Base-by-base conservation (phyloP, 2,113 vertebrate genomes). In the Vulpes lagopus region DNA sequence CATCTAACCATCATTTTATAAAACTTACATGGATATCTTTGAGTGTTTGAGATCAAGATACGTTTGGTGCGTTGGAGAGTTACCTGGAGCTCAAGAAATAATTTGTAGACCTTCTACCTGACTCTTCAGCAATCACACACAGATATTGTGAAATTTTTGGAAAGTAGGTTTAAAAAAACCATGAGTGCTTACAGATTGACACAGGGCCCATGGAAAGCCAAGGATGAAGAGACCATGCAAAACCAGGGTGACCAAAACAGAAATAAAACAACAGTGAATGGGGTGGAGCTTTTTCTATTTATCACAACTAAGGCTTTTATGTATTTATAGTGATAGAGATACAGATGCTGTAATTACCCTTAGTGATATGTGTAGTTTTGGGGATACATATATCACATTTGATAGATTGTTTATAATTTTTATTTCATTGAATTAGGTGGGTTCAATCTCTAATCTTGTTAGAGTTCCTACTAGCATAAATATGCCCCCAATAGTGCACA, bases 201-300 rank as follows among this genome's bases (percentile, higher is more conserved):
- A 20, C 51, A 8, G 17, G 17, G 9, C 17, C 60, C 22, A 15
- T 20, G 19, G 32, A 83, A 78, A 79, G 3, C 27, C 82, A 81
- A 53, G 35, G 35, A 12, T 5, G n/a, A 88, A 67, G 55, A 43
- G 32, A 17, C 1, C 11, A 25, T 69, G 51, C 27, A 83, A 90
- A 83, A 64, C 83, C 74, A 76, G 38, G 51, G 78, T 57, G 73
- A 62, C 67, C 51, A 57, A 85, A 86, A 57, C 7, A 85, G 38
- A 92, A 76, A 59, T 43, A 95, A 81, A n/a, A 51, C 27, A 60
- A 62, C 86, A 57, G 80, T 71, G 51, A 88, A 91, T 27, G 62
- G 27, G 22, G 11, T 32, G 35, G 19, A 57, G 32, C 5, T 55
- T 96, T 69, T 69, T 59, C n/a, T 86, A 4, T 55, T 43, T 73